A percentile compares a stretch with the other conserved stretches of the same genome.
Conservation (phyloP, 2,888 invertebrate species). For the Habroteleia sp. region DNA sequence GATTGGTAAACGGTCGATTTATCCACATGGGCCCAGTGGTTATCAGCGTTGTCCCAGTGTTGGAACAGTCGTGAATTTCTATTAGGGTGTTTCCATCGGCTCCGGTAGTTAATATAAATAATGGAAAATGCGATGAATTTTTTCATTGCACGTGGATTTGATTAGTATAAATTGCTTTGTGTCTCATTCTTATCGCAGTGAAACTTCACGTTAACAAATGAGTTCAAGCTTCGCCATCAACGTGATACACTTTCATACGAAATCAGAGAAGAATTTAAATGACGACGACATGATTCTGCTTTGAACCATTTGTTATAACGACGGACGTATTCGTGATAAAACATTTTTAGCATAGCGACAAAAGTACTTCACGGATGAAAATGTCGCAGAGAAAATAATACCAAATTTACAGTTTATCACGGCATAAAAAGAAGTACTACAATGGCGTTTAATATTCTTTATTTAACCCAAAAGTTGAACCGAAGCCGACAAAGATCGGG, state of each 20-base stretch:
- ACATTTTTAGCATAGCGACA: constrained; percentile 30
- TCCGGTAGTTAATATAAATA: constrained; percentile 4
- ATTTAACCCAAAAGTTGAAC: constrained; percentile 12
- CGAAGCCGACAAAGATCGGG: background rate
- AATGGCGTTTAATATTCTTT: constrained; percentile 12
- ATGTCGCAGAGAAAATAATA: constrained; percentile 17
- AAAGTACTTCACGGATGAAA: constrained; percentile 12
- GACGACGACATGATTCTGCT: constrained; percentile 28
- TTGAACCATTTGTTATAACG: constrained; percentile 36
- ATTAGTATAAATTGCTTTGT: constrained; percentile 29
- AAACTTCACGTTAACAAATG: constrained; percentile 27
- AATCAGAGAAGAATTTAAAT: constrained; percentile 49
- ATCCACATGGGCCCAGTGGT: too few species aligned
- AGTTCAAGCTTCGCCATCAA: constrained; percentile 16
- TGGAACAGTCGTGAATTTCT: too few species aligned
- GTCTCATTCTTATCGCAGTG: constrained; percentile 8
- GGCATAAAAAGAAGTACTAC: constrained; percentile 7
- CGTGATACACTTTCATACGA: constrained; percentile 38
- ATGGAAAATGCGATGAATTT: constrained; percentile 5
- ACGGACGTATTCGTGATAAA: constrained; percentile 32
- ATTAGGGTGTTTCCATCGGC: too few species aligned
- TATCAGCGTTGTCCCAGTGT: too few species aligned
- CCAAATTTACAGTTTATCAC: constrained; percentile 27
- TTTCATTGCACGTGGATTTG: constrained; percentile 6
- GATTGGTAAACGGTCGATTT: too few species aligned